These are phyloP conservation scores for Promerops cafer DNA, from an alignment of 2,113 vertebrate species.

Conservation along the genomic window DNA sequence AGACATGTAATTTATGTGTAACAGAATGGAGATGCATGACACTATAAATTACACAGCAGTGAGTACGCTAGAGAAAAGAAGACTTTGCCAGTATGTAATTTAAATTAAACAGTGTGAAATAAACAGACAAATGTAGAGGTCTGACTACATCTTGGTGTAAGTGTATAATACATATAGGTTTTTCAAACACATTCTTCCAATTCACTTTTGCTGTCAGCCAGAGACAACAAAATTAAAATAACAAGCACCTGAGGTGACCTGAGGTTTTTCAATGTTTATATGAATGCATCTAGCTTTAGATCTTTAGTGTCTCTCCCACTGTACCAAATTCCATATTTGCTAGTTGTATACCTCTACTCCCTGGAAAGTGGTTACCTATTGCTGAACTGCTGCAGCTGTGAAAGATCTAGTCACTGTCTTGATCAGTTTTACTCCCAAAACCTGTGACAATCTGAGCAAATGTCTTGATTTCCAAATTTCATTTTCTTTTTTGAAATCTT, in stretches of 20 bases:
- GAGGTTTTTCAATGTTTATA: neutral
- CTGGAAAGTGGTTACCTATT: neutral
- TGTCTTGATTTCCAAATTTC: neutral
- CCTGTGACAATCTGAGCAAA: neutral
- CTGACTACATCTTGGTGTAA: neutral
- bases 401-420: neutral
- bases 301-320: neutral
- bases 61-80: slow-evolving; percentile 5
- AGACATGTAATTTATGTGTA: slow-evolving; percentile 69
- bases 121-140: neutral
- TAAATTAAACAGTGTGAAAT: neutral
- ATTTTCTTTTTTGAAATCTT: no score
- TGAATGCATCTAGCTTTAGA: neutral
- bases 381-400: neutral
- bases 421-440: neutral
- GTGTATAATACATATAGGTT: neutral
- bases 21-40: slow-evolving; percentile 54
- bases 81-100: neutral
- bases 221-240: neutral
- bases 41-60: slow-evolving; percentile 54
- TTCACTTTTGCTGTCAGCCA: neutral
- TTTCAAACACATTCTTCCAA: neutral
- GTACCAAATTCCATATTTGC: neutral
- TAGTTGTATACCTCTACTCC: neutral
- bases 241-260: neutral